These are phyloP conservation scores for Rhodinocichla rosea DNA, from an alignment of 2,113 vertebrate genomes.

Conservation along the genomic window DNA sequence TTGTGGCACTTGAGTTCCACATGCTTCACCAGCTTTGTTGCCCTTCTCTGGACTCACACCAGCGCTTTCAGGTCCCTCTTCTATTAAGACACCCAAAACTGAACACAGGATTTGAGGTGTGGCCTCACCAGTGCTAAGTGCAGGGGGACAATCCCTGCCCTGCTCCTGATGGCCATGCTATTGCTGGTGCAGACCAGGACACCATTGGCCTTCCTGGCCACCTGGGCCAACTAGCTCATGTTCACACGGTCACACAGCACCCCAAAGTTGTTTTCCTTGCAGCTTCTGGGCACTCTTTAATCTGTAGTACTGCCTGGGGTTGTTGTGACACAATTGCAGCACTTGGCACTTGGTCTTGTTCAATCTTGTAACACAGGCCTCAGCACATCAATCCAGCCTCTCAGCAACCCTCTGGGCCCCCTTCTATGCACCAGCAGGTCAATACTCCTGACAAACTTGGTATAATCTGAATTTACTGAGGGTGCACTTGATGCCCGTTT, in stretches of 20 bases:
- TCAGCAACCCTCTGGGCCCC: background rate
- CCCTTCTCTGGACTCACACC: accelerated
- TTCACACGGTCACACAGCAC: background rate
- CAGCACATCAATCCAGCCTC: background rate
- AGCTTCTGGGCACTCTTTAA: background rate
- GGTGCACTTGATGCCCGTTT: background rate
- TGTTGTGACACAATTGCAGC: background rate
- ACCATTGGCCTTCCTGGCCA: background rate
- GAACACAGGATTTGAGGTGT: accelerated
- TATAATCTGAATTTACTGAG: background rate
- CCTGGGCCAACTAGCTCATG: background rate
- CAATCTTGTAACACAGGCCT: background rate
- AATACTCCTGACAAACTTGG: background rate
- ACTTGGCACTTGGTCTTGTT: no score
- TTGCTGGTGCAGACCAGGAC: background rate
- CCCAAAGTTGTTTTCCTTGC: accelerated
- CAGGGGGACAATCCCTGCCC: accelerated
- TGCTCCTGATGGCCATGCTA: accelerated
- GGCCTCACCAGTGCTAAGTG: accelerated
- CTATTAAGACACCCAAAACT: background rate
- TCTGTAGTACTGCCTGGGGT: accelerated
- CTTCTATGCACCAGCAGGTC: background rate
- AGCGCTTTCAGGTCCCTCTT: background rate
- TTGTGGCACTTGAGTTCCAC: background rate
- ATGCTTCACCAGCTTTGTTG: background rate